Evolutionary conservation across 2,113 vertebrate species (phyloP).

Genomic region (Acinonyx jubatus): DNA sequence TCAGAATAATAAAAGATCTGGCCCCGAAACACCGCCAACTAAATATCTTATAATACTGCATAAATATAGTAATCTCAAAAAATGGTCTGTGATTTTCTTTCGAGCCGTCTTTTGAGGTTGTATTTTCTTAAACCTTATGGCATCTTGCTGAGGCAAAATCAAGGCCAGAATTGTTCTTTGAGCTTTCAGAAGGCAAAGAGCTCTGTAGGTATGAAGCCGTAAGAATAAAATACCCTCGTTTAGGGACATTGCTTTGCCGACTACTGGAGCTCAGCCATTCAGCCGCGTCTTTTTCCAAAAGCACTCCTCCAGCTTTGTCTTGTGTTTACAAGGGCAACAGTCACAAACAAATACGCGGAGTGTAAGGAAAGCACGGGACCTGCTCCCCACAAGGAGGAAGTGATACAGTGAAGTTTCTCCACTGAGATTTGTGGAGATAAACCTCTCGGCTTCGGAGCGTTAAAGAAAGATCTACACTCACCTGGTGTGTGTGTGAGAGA

Average conservation of each 20-base stretch:
- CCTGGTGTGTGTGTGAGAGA: constrained; percentile 86
- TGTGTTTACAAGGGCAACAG: background rate
- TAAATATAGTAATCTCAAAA: constrained; percentile 39
- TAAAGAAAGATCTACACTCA: constrained; percentile 86
- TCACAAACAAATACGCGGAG: background rate
- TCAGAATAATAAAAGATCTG: constrained; percentile 49
- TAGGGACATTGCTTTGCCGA: background rate
- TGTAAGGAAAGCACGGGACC: background rate
- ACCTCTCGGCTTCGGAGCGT: constrained; percentile 59
- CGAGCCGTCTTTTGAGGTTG: constrained; percentile 33
- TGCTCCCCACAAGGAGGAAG: background rate
- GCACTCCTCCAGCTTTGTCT: background rate
- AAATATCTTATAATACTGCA: background rate
- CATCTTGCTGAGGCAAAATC: constrained; percentile 36
- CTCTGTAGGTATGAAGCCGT: constrained; percentile 32
- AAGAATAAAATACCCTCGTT: background rate
- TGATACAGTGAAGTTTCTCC: background rate
- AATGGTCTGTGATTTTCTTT: constrained; percentile 21
- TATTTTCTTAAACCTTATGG: constrained; percentile 55
- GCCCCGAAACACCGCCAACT: background rate
- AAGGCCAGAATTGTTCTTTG: constrained; percentile 40
- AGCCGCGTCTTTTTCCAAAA: background rate
- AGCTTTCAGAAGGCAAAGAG: constrained; percentile 8
- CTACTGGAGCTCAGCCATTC: constrained; percentile 15
- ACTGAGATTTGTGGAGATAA: background rate